phyloP scores from a whole-genome alignment of 2,888 invertebrate species.

The Scelioninae gen. 1 region DNA sequence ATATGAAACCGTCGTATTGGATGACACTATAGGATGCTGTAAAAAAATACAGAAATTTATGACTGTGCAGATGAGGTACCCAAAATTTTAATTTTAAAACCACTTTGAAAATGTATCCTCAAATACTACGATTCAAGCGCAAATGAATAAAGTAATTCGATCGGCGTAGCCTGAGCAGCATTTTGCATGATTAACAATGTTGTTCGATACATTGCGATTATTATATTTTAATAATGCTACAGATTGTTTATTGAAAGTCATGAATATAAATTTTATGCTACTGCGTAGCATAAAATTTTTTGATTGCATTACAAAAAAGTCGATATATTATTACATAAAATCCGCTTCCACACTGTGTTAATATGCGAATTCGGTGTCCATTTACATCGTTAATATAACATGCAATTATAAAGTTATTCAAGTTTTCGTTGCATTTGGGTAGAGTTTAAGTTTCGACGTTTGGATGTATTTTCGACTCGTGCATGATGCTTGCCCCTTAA shows the following conservation, averaged over 20 bases:
- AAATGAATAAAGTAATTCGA: conserved; percentile 26
- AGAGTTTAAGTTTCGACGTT: too few species aligned
- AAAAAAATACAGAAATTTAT: conserved; percentile 59
- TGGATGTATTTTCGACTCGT: too few species aligned
- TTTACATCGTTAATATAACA: too few species aligned
- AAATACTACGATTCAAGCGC: neutral
- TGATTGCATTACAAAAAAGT: too few species aligned
- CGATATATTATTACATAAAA: too few species aligned
- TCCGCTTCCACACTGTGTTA: too few species aligned
- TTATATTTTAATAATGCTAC: conserved; percentile 45
- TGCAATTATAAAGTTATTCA: too few species aligned
- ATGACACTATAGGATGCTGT: conserved; percentile 70
- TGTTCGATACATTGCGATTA: conserved; percentile 22
- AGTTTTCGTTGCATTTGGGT: too few species aligned
- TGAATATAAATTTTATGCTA: conserved; percentile 39
- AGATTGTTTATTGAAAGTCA: conserved; percentile 50
- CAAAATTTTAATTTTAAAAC: conserved; percentile 1
- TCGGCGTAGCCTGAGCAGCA: neutral
- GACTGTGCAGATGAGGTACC: conserved; percentile 11
- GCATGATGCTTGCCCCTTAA: too few species aligned
- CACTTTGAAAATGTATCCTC: neutral
- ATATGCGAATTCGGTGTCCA: too few species aligned
- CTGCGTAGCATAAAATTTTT: too few species aligned
- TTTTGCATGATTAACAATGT: conserved; percentile 11
- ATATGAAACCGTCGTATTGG: conserved; percentile 66